These are phyloP conservation scores for Equus przewalskii DNA, from an alignment of 2,113 vertebrate genomes.

Conservation along the genomic window DNA sequence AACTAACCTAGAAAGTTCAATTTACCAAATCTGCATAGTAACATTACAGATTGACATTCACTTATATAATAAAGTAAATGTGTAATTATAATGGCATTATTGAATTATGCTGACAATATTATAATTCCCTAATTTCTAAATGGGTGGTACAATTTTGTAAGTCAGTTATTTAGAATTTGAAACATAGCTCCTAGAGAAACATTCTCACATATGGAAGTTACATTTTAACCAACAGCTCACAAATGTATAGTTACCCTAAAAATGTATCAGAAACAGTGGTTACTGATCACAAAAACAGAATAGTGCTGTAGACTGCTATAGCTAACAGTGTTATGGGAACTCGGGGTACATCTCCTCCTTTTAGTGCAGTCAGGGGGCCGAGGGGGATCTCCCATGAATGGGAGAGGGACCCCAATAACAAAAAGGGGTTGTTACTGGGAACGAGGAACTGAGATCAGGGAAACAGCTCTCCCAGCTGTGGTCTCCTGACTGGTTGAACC, in stretches of 20 bases:
- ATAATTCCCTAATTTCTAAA: slow-evolving; percentile 71
- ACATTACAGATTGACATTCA: slow-evolving; percentile 85
- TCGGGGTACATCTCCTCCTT: background rate
- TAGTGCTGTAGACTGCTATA: background rate
- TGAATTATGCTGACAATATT: slow-evolving; percentile 80
- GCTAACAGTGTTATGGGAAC: background rate
- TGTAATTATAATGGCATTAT: slow-evolving; percentile 85
- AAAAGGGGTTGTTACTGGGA: background rate
- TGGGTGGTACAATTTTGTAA: slow-evolving; percentile 67
- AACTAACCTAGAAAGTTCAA: slow-evolving; percentile 85
- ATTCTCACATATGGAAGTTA: slow-evolving; percentile 39
- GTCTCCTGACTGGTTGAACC: background rate
- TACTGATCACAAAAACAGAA: background rate
- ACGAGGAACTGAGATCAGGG: background rate
- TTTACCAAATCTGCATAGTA: slow-evolving; percentile 86
- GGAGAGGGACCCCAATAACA: background rate
- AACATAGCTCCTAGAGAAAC: slow-evolving; percentile 50
- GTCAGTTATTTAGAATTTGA: slow-evolving; percentile 73
- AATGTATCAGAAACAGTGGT: slow-evolving; percentile 32
- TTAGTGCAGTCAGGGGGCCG: background rate
- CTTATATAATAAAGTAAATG: slow-evolving; percentile 81
- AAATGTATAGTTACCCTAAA: slow-evolving; percentile 33
- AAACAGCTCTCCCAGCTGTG: background rate
- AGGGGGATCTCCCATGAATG: background rate
- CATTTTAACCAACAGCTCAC: slow-evolving; percentile 44